Percentiles rank a stretch among this genome's conserved stretches.
phyloP scores from a whole-genome alignment of 1,140 invertebrate genomes.

The Lutraria rhynchaena region DNA sequence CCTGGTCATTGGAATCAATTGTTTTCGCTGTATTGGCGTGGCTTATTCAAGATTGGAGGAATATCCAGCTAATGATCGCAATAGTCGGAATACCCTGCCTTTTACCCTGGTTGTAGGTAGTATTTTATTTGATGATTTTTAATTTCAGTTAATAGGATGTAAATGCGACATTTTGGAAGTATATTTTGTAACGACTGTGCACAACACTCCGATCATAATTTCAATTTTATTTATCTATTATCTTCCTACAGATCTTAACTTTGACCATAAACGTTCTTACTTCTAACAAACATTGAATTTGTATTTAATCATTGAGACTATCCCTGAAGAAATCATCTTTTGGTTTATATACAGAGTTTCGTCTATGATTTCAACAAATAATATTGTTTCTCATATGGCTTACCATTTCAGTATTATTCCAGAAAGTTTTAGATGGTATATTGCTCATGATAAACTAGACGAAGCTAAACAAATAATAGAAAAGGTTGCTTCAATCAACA shows the following conservation, averaged over 20 bases:
- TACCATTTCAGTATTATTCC: conserved; percentile 65
- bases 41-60: conserved; percentile 11
- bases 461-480: conserved; percentile 68
- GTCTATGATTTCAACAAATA: neutral
- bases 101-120: conserved; percentile 13
- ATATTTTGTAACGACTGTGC: neutral
- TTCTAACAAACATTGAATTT: neutral
- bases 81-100: neutral
- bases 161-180: neutral
- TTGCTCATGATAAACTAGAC: conserved; percentile 62
- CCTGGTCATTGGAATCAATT: conserved; percentile 12
- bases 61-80: neutral
- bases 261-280: neutral
- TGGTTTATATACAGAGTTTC: neutral
- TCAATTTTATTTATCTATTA: neutral
- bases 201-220: neutral
- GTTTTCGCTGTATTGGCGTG: neutral
- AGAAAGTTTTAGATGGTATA: conserved; percentile 72
- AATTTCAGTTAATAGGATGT: neutral
- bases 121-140: neutral
- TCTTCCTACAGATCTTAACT: neutral
- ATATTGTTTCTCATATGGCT: neutral
- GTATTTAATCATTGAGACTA: neutral
- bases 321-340: neutral
- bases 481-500: conserved; percentile 68